These are phyloP conservation scores for Bellardia pandia DNA, from an alignment of 2,888 invertebrate species.

Conservation along the genomic window DNA sequence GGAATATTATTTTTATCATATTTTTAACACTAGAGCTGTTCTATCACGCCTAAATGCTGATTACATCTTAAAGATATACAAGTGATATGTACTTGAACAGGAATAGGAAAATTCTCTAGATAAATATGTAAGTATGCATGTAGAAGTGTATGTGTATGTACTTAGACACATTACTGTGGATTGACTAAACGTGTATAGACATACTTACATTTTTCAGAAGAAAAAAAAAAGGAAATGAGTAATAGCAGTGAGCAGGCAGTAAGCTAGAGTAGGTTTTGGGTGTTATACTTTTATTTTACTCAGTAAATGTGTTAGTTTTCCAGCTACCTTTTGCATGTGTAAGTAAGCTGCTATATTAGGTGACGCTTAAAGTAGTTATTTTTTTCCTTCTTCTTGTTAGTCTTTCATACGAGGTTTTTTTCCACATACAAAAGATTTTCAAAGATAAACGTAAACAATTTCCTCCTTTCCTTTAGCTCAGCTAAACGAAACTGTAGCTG, in stretches of 20 bases:
- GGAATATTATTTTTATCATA: constrained; percentile 41
- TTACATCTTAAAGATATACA: constrained; percentile 73
- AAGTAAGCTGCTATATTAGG: constrained; percentile 38
- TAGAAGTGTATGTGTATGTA: neutral
- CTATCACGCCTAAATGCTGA: constrained; percentile 73
- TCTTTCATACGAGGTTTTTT: neutral
- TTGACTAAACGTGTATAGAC: constrained; percentile 47
- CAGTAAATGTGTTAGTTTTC: neutral
- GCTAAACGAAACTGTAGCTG: constrained; percentile 7
- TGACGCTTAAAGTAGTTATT: constrained; percentile 56
- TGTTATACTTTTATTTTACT: neutral
- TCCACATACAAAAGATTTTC: constrained; percentile 37
- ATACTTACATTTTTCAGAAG: constrained; percentile 5
- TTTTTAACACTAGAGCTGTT: constrained; percentile 72
- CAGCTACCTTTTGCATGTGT: neutral
- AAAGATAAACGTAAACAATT: constrained; percentile 69
- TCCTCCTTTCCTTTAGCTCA: constrained; percentile 33
- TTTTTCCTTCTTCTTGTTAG: constrained; percentile 18
- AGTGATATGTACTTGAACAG: constrained; percentile 69
- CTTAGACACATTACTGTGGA: constrained; percentile 58
- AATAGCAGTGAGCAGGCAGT: neutral
- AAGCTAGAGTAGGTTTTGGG: neutral
- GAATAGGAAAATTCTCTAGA: constrained; percentile 31
- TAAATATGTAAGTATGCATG: neutral
- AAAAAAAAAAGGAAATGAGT: constrained; percentile 2